These are phyloP conservation scores for Scytalopus superciliaris DNA, from an alignment of 2,113 vertebrate genomes.

Conservation along the genomic window DNA sequence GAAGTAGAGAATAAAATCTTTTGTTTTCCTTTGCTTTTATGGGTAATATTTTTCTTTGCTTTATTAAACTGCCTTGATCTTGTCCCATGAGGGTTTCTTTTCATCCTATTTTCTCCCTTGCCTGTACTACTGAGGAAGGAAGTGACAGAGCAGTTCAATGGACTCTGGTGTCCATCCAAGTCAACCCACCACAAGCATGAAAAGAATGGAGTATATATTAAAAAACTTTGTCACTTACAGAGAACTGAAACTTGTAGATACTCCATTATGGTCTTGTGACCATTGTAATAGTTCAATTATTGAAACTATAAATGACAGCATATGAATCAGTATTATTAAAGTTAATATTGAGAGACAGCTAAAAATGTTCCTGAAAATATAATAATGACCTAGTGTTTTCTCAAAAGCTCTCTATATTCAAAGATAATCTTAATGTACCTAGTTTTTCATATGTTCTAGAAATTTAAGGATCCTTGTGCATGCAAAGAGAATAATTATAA, in stretches of 20 bases:
- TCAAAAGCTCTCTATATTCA: neutral
- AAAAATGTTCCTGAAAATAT: neutral
- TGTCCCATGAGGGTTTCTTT: neutral
- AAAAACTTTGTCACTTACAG: neutral
- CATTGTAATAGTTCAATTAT: neutral
- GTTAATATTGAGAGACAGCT: neutral
- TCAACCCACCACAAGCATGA: neutral
- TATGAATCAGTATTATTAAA: neutral
- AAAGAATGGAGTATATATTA: neutral
- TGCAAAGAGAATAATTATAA: neutral
- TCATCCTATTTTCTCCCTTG: neutral
- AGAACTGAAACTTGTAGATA: neutral
- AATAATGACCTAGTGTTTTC: neutral
- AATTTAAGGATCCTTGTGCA: neutral
- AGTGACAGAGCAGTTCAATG: neutral
- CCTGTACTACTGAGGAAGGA: neutral
- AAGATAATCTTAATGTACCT: neutral
- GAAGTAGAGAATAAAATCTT: neutral
- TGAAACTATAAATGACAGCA: neutral
- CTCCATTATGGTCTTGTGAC: neutral
- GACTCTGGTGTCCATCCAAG: neutral
- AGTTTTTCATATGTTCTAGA: neutral
- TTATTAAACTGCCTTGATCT: neutral
- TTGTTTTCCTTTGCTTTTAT: neutral
- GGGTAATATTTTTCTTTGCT: neutral